A percentile compares a stretch with the other conserved stretches of the same genome.
Evolutionary conservation across 1,140 invertebrate species (phyloP).

Genomic region (Cecropterus lyciades): DNA sequence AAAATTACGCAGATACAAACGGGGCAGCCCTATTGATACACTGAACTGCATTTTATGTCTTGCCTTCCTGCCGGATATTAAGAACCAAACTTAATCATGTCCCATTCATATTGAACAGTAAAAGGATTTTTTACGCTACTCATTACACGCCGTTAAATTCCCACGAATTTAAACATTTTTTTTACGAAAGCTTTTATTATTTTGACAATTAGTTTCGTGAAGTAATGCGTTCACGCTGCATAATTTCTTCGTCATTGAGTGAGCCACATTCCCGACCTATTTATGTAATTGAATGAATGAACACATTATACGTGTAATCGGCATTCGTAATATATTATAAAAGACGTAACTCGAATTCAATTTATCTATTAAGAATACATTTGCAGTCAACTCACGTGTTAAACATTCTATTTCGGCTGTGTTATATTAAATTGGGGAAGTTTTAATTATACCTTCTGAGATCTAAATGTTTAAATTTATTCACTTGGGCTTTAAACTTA

Average conservation of each 20-base stretch:
- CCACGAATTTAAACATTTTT: conserved; percentile 71
- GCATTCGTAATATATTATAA: conserved; percentile 50
- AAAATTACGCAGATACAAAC: background rate
- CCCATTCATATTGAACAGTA: conserved; percentile 72
- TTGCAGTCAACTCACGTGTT: conserved; percentile 47
- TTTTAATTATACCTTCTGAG: conserved; percentile 14
- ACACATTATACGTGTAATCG: conserved; percentile 42
- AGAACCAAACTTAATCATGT: conserved; percentile 79
- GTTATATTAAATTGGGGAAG: conserved; percentile 27
- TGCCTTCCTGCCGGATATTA: conserved; percentile 76
- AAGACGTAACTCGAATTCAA: conserved; percentile 60
- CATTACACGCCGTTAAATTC: conserved; percentile 76
- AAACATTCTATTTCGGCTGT: conserved; percentile 37
- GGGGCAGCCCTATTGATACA: conserved; percentile 60
- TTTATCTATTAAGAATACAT: conserved; percentile 54
- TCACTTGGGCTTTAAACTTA: no score
- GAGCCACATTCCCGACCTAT: conserved; percentile 46
- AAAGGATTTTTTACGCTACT: conserved; percentile 65
- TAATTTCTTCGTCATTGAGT: conserved; percentile 66
- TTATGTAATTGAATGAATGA: conserved; percentile 66
- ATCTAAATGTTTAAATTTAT: no score
- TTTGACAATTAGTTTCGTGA: conserved; percentile 75
- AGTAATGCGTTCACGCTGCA: conserved; percentile 81
- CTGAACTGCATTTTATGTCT: conserved; percentile 76
- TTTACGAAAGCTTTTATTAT: conserved; percentile 64